Conservation (phyloP, 2,888 invertebrate species). For the Yponomeuta plumbellus region DNA sequence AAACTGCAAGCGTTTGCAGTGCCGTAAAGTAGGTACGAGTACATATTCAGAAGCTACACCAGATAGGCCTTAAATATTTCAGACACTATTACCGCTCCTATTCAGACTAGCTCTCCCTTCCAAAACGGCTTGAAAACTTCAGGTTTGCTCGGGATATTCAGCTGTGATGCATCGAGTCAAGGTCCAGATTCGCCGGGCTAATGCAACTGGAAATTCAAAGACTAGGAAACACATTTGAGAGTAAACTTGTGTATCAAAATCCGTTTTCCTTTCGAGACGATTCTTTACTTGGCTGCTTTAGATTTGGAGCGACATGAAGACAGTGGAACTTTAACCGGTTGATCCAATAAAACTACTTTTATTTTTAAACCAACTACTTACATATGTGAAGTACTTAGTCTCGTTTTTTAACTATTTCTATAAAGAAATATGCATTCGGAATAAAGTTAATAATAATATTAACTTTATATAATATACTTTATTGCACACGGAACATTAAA, state of each 20-base stretch:
- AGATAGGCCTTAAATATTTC: neutral
- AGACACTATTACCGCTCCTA: neutral
- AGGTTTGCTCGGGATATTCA: neutral
- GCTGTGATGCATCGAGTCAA: neutral
- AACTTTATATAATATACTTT: too few species aligned
- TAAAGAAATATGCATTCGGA: too few species aligned
- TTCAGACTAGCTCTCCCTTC: neutral
- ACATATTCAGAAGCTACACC: neutral
- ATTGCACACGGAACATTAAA: too few species aligned
- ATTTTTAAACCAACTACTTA: too few species aligned
- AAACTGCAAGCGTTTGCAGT: neutral
- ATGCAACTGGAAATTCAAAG: neutral
- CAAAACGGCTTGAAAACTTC: neutral
- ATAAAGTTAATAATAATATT: too few species aligned
- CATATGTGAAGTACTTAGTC: too few species aligned
- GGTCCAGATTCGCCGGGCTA: neutral
- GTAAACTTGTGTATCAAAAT: neutral
- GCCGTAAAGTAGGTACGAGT: neutral
- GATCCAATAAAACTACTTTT: too few species aligned
- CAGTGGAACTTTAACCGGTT: neutral
- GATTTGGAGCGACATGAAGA: neutral
- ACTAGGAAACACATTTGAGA: neutral
- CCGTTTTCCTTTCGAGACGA: neutral
- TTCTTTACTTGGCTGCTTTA: neutral
- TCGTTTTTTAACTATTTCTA: too few species aligned